phyloP scores from a whole-genome alignment of 1,140 invertebrate species.

The Bombus sibiricus region DNA sequence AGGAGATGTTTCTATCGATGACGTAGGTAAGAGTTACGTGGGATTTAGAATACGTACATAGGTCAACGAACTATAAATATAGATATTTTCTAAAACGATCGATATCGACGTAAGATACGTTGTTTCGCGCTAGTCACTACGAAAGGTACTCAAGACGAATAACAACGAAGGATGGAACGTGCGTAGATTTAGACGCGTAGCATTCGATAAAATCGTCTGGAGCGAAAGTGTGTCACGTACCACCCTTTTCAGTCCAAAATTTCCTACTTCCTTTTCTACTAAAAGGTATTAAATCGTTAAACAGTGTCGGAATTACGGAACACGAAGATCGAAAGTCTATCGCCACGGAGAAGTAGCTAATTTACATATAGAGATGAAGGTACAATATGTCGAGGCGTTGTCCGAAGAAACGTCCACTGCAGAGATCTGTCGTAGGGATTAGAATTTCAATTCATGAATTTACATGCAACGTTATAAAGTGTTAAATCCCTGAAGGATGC shows the following conservation, averaged over 20 bases:
- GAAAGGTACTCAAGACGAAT: not conserved
- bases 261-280: not conserved
- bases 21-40: no score
- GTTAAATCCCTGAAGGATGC: not conserved
- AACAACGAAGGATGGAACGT: conserved; percentile 15
- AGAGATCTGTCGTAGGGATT: not conserved
- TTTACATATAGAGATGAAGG: no score
- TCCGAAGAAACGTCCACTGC: no score
- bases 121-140: not conserved
- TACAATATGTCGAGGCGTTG: no score
- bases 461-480: not conserved
- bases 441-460: conserved; percentile 17
- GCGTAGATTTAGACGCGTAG: not conserved
- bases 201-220: not conserved
- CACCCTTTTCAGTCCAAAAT: not conserved
- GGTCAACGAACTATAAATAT: no score
- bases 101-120: no score
- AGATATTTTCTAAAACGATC: no score
- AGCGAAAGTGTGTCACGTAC: conserved; percentile 13
- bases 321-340: no score
- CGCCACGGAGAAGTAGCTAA: no score
- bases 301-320: no score
- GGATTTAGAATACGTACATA: no score
- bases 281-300: no score
- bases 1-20: not conserved